Evolutionary conservation across 1,140 invertebrate species (phyloP), one percentile per base, ranked within the genome.

Genomic region (Vanessa atalanta): DNA sequence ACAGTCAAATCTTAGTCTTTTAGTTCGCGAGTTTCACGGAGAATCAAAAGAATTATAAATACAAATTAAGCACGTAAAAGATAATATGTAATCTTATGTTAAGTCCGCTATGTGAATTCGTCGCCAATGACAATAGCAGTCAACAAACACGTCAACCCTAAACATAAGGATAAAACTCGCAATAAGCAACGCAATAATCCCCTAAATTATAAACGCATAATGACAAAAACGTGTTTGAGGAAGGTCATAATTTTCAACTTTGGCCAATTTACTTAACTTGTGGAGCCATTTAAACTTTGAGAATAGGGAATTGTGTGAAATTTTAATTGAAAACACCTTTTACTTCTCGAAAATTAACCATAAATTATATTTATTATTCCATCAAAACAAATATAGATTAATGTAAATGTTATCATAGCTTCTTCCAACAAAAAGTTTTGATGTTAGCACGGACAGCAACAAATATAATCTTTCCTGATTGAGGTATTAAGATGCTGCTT

Each of bases 171-270:
- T 50, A 43, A 26, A 68, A 47, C 14, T 57, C 51, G 37, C 12
- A 13, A 53, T 47, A 50, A 68, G 14, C 9, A 16, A 31, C 12
- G n/a, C 37, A 23, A 57, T 67, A 48, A 67, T 55, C 12, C 51
- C 51, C 31, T 47, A 57, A 68, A 68, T 68, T 68, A 68, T 47
- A 68, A 57, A 57, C 48, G 53, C 66, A 47, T 68, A 68, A 68
- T 31, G 66, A 47, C 57, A 60, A 68, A 47, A 53, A 37, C 53
- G 43, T 68, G 53, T 68, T 47, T 14, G 31, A 26, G 31, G 43
- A 68, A 20, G n/a, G 4, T 23, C 37, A 68, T 68, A 68, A 47
- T 57, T 68, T 43, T 60, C 16, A 68, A 60, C 66, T 68, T 68
- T 68, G n/a, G 5, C 66, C 53, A 47, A 68, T 57, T 68, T 57